Evolutionary conservation across 1,140 invertebrate species (phyloP).

Genomic region (Sipha flava): DNA sequence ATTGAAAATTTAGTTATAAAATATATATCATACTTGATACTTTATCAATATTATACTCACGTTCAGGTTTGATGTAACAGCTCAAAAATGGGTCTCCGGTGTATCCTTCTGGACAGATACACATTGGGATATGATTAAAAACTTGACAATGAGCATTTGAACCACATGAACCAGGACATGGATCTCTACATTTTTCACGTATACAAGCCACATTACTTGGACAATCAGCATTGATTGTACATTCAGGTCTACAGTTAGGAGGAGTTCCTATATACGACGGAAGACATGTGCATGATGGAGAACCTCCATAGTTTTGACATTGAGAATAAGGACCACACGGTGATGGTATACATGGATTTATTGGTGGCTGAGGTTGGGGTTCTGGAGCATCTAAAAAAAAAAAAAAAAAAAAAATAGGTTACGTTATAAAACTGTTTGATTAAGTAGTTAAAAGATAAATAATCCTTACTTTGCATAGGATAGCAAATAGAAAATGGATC

Average conservation of each 20-base stretch:
- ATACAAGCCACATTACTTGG: slow-evolving; percentile 60
- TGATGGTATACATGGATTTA: slow-evolving; percentile 48
- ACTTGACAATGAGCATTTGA: slow-evolving; percentile 51
- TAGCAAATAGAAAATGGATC: slow-evolving; percentile 50
- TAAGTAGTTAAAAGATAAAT: not conserved
- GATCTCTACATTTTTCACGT: slow-evolving; percentile 61
- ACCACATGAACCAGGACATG: slow-evolving; percentile 66
- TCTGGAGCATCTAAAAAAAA: slow-evolving; percentile 4
- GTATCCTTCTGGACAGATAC: slow-evolving; percentile 50
- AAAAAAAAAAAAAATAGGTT: too few species aligned
- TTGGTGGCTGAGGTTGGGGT: slow-evolving; percentile 34
- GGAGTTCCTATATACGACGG: slow-evolving; percentile 54
- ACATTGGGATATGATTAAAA: slow-evolving; percentile 51
- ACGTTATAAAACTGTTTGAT: not conserved
- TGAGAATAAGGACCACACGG: slow-evolving; percentile 52
- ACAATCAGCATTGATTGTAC: slow-evolving; percentile 64
- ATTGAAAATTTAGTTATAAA: not conserved
- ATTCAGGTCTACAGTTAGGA: slow-evolving; percentile 64
- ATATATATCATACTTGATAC: not conserved
- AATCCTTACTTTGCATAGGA: slow-evolving; percentile 44
- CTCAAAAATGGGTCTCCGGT: slow-evolving; percentile 53
- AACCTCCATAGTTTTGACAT: slow-evolving; percentile 49
- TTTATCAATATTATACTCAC: not conserved
- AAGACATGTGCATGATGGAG: slow-evolving; percentile 50
- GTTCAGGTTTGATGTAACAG: slow-evolving; percentile 47